Base-by-base conservation (phyloP, 1,140 invertebrate species). In the Holotrichia oblita region DNA sequence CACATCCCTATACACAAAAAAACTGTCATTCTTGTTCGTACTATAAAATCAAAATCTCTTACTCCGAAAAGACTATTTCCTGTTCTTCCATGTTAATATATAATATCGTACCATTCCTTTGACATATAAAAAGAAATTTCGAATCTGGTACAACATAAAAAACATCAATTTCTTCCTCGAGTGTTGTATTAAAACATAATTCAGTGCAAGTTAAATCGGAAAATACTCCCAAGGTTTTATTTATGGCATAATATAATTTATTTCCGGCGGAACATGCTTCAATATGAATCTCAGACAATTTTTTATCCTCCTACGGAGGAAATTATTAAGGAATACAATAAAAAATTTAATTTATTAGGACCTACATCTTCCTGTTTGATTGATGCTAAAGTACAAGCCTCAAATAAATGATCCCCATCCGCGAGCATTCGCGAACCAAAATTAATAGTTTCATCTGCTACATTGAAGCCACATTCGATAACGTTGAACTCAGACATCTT, bases 381-480 rank as follows among this genome's bases (percentile, higher is more conserved):
- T 14, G 79, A 76, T 44, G 78, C 83, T 76, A 82, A 55, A 17
- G 83, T 84, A 20, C 22, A 80, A 40, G 80, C 79, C 81, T 84
- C 83, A 79, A 80, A 83, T n/a, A 84, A 80, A 78, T 81, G 81
- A 40, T 78, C 78, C 9, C 44, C 77, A 75, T 76, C 79, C 76
- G 73, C 82, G 22, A 82, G 78, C 12, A 40, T 77, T 76, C 82
- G 78, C 22, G 80, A 76, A 20, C 83, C 83, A 81, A 84, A 84
- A 79, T 83, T 83, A 20, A 84, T 79, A 6, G 83, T 84, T 79
- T 84, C 83, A 69, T 84, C 81, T 0, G 81, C 80, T 41, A 73
- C 78, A 48, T 81, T 81, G 76, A 81, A 84, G 10, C 83, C 82
- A 76, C 79, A 77, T 80, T 83, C 82, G 41, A 83, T 81, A 40